Percentiles rank a stretch among this genome's conserved stretches.
phyloP scores from a whole-genome alignment of 1,140 invertebrate species.

The Bursaphelenchus mucronatus region DNA sequence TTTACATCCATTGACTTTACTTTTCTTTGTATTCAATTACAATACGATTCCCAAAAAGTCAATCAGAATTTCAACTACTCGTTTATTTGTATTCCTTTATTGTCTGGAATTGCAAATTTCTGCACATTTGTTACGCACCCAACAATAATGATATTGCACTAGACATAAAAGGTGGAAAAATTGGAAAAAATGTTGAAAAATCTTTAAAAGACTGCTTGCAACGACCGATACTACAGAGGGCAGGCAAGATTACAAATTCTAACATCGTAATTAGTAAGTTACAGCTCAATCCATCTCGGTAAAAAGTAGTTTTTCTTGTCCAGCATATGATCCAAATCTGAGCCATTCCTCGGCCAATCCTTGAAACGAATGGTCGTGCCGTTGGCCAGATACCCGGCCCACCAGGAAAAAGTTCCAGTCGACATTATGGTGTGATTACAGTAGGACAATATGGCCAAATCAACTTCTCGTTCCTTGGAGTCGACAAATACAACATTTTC shows the following conservation, averaged over 20 bases:
- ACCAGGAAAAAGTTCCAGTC: constrained; percentile 59
- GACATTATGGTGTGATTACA: constrained; percentile 58
- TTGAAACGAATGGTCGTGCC: constrained; percentile 42
- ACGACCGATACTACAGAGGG: not conserved
- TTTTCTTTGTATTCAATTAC: too few relatives aligned
- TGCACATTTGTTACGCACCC: too few relatives aligned
- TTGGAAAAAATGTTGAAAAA: not conserved
- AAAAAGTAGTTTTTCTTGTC: constrained; percentile 34
- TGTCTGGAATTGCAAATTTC: too few relatives aligned
- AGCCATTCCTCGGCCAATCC: constrained; percentile 36
- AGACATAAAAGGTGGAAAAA: not conserved
- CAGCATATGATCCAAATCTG: constrained; percentile 28
- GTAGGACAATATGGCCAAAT: constrained; percentile 48
- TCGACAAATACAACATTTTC: constrained; percentile 12
- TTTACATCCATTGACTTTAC: too few relatives aligned
- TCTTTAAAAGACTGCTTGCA: not conserved
- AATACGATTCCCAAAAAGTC: too few relatives aligned
- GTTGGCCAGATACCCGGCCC: constrained; percentile 51
- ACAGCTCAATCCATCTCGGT: constrained; percentile 22
- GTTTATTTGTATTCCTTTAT: too few relatives aligned
- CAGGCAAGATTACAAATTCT: not conserved
- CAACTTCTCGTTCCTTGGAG: constrained; percentile 41
- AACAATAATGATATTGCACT: too few relatives aligned
- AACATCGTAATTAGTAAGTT: not conserved
- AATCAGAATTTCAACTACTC: too few relatives aligned